A percentile compares a stretch with the other conserved stretches of the same genome.
phyloP scores from a whole-genome alignment of 2,797 vertebrate genomes.

The Nasua narica region DNA sequence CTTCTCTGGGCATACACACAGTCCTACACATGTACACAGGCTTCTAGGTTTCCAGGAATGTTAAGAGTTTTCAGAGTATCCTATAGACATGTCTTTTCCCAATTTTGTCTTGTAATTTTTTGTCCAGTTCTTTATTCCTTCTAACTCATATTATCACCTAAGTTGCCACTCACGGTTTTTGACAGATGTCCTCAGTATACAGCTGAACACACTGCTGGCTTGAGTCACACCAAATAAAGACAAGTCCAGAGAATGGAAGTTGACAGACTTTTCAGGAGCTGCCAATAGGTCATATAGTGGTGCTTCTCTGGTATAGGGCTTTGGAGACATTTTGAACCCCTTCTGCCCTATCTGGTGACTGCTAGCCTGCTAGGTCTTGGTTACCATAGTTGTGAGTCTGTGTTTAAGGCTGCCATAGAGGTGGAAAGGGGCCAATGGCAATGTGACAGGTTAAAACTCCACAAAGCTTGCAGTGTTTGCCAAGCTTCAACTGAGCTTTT shows the following conservation, averaged over 20 bases:
- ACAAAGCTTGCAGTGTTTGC: background rate
- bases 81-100: background rate
- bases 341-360: background rate
- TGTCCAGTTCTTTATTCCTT: background rate
- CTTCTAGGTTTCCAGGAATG: background rate
- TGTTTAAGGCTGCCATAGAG: background rate
- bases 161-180: background rate
- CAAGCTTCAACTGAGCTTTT: background rate
- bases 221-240: background rate
- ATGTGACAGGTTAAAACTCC: background rate
- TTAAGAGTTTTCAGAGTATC: background rate
- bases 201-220: background rate
- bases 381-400: background rate
- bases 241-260: background rate
- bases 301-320: background rate
- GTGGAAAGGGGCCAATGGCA: background rate
- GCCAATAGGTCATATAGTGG: background rate
- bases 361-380: background rate
- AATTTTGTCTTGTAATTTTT: background rate
- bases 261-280: background rate
- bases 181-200: background rate
- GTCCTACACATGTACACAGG: background rate
- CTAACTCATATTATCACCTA: background rate
- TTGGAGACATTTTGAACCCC: background rate
- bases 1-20: background rate